phyloP scores from a whole-genome alignment of 2,113 vertebrate genomes.

The Nansenia antarctica region DNA sequence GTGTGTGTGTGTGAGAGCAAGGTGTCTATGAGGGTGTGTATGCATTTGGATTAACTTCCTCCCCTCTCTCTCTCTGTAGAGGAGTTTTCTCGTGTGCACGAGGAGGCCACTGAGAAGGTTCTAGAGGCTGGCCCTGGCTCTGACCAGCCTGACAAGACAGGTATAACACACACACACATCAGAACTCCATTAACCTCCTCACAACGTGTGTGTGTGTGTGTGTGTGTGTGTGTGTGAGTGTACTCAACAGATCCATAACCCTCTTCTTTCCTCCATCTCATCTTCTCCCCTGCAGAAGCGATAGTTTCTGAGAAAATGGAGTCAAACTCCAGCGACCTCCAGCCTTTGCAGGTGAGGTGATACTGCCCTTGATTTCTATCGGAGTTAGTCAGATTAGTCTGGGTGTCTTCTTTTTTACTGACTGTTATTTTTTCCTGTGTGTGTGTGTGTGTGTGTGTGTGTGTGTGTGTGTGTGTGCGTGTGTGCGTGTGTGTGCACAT shows the following conservation, averaged over 20 bases:
- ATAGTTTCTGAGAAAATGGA: constrained; percentile 86
- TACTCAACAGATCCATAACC: too few relatives aligned
- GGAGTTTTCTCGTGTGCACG: constrained; percentile 91
- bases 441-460: neutral
- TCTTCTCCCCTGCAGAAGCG: constrained; percentile 64
- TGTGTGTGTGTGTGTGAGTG: too few relatives aligned
- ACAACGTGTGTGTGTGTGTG: too few relatives aligned
- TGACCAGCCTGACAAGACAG: constrained; percentile 81
- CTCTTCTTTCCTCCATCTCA: neutral
- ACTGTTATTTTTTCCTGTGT: neutral
- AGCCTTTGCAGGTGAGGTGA: constrained; percentile 80
- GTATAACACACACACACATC: constrained; percentile 54
- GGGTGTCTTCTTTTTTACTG: neutral
- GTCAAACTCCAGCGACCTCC: constrained; percentile 71
- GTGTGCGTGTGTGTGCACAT: neutral
- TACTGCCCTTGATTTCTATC: too few relatives aligned
- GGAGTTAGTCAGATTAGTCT: neutral
- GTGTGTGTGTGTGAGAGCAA: neutral
- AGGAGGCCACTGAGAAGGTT: constrained; percentile 82
- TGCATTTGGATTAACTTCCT: too few relatives aligned
- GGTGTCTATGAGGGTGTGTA: neutral
- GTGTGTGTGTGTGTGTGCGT: neutral
- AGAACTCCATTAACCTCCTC: neutral
- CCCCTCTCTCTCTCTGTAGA: constrained; percentile 71
- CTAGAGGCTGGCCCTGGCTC: constrained; percentile 80